These are phyloP conservation scores for Erethizon dorsatum DNA, from an alignment of 2,797 vertebrate genomes.

Conservation along the genomic window DNA sequence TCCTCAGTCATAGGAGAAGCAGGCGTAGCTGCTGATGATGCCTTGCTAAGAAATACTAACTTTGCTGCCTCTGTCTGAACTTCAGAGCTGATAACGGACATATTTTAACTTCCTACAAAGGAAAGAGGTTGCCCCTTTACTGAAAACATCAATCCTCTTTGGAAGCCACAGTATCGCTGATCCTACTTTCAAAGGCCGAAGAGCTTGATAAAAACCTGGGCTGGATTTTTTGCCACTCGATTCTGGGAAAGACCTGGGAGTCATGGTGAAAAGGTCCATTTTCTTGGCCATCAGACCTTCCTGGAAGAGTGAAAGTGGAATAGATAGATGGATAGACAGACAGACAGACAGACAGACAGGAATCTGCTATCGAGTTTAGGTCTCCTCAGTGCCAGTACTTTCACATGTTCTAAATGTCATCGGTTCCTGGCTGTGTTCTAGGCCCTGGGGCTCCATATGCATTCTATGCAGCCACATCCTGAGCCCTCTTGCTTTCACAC, in stretches of 20 bases:
- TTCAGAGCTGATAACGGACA: slow-evolving; percentile 68
- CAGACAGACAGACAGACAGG: neutral
- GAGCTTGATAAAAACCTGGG: slow-evolving; percentile 54
- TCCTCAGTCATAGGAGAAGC: neutral
- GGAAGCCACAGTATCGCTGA: slow-evolving; percentile 13
- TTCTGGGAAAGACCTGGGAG: neutral
- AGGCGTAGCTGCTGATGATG: neutral
- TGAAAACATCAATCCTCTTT: slow-evolving; percentile 76
- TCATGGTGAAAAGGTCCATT: neutral
- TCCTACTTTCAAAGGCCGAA: neutral
- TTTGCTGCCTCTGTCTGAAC: slow-evolving; percentile 72
- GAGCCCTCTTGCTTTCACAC: neutral
- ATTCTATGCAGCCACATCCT: neutral
- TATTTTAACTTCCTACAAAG: slow-evolving; percentile 63
- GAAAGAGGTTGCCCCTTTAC: slow-evolving; percentile 74
- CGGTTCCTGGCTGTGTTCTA: neutral
- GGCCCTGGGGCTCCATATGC: neutral
- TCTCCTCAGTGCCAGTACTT: neutral
- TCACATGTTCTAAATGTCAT: neutral
- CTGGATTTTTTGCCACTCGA: slow-evolving; percentile 50
- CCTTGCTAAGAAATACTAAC: slow-evolving; percentile 28
- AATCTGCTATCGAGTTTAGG: neutral
- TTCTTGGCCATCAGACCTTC: neutral
- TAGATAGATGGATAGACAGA: neutral
- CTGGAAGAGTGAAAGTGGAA: neutral